These are phyloP conservation scores for Neopelma chrysocephalum DNA, from an alignment of 2,797 vertebrate genomes.

Conservation along the genomic window DNA sequence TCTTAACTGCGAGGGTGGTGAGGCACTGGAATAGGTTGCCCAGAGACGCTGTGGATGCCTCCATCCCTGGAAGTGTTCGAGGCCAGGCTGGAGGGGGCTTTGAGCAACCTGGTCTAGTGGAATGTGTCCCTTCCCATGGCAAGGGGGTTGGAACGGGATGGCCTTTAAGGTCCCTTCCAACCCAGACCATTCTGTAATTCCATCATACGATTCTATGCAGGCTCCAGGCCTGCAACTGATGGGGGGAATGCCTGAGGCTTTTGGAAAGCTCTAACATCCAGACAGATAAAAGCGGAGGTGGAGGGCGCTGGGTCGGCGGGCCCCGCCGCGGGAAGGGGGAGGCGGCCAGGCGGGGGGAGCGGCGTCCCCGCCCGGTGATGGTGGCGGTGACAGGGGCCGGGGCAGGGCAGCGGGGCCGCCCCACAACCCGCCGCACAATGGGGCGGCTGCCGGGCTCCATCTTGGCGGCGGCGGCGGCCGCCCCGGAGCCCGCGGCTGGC, in stretches of 20 bases:
- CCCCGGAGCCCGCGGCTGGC: background rate
- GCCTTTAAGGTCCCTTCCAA: background rate
- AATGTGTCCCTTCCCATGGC: background rate
- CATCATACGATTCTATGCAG: background rate
- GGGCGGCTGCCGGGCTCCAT: background rate
- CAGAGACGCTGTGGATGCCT: background rate
- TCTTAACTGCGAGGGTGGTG: background rate
- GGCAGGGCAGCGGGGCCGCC: background rate
- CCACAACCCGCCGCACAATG: background rate
- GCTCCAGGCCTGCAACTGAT: background rate
- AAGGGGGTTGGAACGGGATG: background rate
- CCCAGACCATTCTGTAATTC: background rate
- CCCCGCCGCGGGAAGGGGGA: background rate
- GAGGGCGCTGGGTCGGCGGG: background rate
- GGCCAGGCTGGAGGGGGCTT: background rate
- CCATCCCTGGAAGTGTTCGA: background rate
- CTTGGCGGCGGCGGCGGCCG: background rate
- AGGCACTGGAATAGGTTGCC: background rate
- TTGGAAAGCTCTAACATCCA: fast-evolving
- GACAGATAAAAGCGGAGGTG: background rate
- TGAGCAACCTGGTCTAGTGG: background rate
- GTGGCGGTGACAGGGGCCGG: background rate
- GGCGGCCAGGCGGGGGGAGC: background rate
- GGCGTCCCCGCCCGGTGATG: background rate
- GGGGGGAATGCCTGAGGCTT: background rate